Conservation (phyloP, 2,888 invertebrate species). For the Drosophila mimica region DNA sequence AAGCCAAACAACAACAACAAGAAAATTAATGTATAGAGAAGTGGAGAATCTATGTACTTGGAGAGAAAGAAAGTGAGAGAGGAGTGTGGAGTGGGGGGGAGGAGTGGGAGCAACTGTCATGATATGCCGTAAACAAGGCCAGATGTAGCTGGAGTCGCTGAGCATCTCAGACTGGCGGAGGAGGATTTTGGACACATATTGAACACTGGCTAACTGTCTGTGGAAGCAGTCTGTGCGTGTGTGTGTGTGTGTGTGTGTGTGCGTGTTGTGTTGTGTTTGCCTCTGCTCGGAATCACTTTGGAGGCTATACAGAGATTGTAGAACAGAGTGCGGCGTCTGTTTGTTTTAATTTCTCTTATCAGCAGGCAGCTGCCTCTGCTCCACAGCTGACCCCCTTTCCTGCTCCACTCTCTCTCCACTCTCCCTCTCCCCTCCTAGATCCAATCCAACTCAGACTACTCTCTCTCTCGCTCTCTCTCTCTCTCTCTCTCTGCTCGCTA, state of each 20-base stretch:
- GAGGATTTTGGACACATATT: constrained; percentile 62
- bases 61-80: constrained; percentile 4
- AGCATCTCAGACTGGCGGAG: constrained; percentile 22
- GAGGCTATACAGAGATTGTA: constrained; percentile 77
- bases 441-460: constrained; percentile 17
- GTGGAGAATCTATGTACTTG: background rate
- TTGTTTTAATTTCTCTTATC: constrained; percentile 79
- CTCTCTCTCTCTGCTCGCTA: constrained; percentile 7
- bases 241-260: constrained; percentile 2
- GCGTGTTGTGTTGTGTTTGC: constrained; percentile 31
- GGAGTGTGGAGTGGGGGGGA: too few species aligned
- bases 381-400: constrained; percentile 12
- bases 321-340: constrained; percentile 54
- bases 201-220: constrained; percentile 42
- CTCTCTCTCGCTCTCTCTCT: background rate
- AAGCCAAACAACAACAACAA: constrained; percentile 13
- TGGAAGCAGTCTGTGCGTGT: background rate
- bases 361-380: constrained; percentile 67
- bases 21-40: background rate
- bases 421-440: background rate
- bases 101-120: constrained; percentile 60
- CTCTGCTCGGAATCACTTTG: constrained; percentile 69
- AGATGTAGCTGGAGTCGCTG: constrained; percentile 50
- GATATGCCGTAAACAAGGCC: constrained; percentile 79
- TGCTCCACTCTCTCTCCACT: too few species aligned